Evolutionary conservation across 37 sponge, comb jelly and placozoan species (phyloP), one percentile per base, ranked within the genome.

Genomic region (Cladorhizidae sp.): DNA sequence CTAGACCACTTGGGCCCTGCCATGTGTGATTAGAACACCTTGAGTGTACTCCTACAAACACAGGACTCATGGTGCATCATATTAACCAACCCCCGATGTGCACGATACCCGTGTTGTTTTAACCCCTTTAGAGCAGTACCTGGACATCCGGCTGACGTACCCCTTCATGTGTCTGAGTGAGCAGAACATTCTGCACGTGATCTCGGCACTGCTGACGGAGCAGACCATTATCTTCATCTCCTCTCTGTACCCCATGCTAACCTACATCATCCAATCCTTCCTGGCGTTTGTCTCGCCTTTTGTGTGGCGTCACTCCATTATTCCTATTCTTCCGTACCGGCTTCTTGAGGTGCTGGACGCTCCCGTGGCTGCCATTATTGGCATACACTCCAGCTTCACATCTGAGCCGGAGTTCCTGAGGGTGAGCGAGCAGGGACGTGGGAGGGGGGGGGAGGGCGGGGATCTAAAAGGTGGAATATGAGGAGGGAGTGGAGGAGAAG

Each of bases 101-200:
- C n/a, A n/a, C n/a, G n/a, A n/a, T n/a, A n/a, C n/a, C n/a, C n/a
- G n/a, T n/a, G 32, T 65, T 31, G 5, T 65, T 28, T 32, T n/a
- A 40, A 31, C 39, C 25, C 64, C 33, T 55, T 22, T 36, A 88
- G 89, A 78, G 5, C 75, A 68, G 18, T 63, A 81, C 32, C 75
- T 85, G 17, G 92, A 91, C 69, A 86, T 91, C n/a, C 72, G 92
- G 33, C 83, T 91, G 35, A 61, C 86, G 80, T 83, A 91, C 32
- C 92, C 92, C 18, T 91, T 91, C 81, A 79, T 79, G 59, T 91
- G 78, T 52, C 80, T 91, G 21, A 62, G 72, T 45, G 78, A 83
- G 9, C 83, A 86, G 21, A 79, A 78, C 41, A 79, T 91, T 6
- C 76, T 91, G 20, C 67, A 83, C 35, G 92, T 91, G 42, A 51